Conservation (phyloP, 1,140 invertebrate genomes). For the Melanaphis sacchari region DNA sequence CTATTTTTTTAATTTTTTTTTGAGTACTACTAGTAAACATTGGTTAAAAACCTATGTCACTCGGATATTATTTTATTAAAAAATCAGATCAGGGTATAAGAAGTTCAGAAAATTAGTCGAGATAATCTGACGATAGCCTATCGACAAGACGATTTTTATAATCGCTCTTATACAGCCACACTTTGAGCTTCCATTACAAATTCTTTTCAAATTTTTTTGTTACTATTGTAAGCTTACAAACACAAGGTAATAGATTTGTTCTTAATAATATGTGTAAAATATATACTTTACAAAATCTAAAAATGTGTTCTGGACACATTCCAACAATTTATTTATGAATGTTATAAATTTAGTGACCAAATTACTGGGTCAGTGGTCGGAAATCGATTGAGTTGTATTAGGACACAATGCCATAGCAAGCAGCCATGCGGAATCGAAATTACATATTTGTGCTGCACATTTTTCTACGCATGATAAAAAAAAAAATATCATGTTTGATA, state of each 20-base stretch:
- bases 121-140: background rate
- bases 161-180: background rate
- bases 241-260: background rate
- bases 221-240: background rate
- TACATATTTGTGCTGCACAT: background rate
- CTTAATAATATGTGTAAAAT: background rate
- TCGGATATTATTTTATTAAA: background rate
- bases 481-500: background rate
- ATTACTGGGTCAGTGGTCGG: background rate
- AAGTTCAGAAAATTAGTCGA: background rate
- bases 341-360: background rate
- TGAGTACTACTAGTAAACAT: background rate
- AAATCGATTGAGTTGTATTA: background rate
- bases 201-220: background rate
- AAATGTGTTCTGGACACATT: constrained; percentile 11
- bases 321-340: background rate
- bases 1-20: background rate
- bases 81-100: background rate
- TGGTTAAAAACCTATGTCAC: background rate
- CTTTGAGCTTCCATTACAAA: background rate
- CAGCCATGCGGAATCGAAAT: background rate
- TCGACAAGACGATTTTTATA: background rate
- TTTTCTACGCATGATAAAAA: background rate
- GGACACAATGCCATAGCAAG: background rate
- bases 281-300: background rate